These are phyloP conservation scores for Clusia tigrina DNA, from an alignment of 2,888 invertebrate species.

Conservation along the genomic window DNA sequence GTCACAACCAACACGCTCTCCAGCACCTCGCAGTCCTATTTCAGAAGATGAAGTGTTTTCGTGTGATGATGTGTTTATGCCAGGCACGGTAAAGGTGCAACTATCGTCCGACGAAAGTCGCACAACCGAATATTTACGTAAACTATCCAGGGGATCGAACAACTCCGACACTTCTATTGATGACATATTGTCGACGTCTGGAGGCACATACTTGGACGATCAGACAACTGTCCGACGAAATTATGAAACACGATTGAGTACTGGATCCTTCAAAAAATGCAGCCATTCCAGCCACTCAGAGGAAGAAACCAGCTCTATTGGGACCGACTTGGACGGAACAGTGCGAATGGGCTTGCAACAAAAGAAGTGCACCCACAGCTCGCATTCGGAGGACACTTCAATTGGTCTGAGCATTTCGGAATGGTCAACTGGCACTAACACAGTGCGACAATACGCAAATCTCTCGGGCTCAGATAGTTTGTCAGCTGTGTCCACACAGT, in stretches of 20 bases:
- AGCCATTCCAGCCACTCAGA: conserved; percentile 79
- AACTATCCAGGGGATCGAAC: conserved; percentile 67
- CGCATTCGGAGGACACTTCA: conserved; percentile 87
- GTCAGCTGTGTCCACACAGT: conserved; percentile 68
- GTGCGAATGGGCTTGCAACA: conserved; percentile 81
- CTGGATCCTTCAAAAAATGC: conserved; percentile 70
- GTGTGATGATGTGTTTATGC: conserved; percentile 71
- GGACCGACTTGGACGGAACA: conserved; percentile 82
- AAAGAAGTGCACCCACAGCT: conserved; percentile 83
- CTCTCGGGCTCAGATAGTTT: conserved; percentile 75
- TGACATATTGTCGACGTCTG: conserved; percentile 68
- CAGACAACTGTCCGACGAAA: conserved; percentile 67
- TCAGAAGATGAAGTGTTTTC: conserved; percentile 70
- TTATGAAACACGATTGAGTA: conserved; percentile 66
- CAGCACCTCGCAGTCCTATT: conserved; percentile 69
- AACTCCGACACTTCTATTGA: conserved; percentile 73
- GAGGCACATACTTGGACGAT: conserved; percentile 68
- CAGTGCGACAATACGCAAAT: conserved; percentile 81
- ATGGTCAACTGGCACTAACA: conserved; percentile 88
- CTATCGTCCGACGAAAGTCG: conserved; percentile 69
- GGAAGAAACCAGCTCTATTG: conserved; percentile 78
- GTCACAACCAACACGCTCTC: conserved; percentile 70
- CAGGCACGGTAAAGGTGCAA: conserved; percentile 68
- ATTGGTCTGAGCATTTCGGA: conserved; percentile 86
- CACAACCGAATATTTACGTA: conserved; percentile 54